Conservation (phyloP, 2,888 invertebrate species). For the Tromatobia lineatoria region DNA sequence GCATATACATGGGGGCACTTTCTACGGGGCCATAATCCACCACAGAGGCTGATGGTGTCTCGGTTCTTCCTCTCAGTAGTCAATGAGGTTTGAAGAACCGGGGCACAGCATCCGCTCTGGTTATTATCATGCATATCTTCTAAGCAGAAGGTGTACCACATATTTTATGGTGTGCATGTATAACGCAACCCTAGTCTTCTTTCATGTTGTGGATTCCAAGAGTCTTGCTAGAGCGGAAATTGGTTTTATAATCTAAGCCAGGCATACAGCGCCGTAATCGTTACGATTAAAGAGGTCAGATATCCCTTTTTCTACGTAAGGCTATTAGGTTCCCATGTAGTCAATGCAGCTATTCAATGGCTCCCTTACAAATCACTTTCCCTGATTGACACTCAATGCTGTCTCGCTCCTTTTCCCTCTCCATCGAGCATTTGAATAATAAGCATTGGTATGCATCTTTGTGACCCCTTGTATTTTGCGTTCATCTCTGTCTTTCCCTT, state of each 20-base stretch:
- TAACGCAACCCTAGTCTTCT: conserved; percentile 40
- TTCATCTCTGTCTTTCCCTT: conserved; percentile 9
- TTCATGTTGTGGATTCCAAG: conserved; percentile 48
- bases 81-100: conserved; percentile 64
- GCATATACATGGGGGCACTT: conserved; percentile 51
- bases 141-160: conserved; percentile 10
- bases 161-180: conserved; percentile 22
- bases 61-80: conserved; percentile 28
- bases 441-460: conserved; percentile 49
- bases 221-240: conserved; percentile 79
- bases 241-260: conserved; percentile 81
- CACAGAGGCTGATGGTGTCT: neutral
- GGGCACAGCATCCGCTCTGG: conserved; percentile 79
- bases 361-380: conserved; percentile 84
- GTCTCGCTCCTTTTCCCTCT: conserved; percentile 55
- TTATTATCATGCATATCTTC: conserved; percentile 75
- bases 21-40: conserved; percentile 32
- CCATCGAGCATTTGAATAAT: conserved; percentile 71
- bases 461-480: conserved; percentile 14
- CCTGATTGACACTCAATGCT: conserved; percentile 84
- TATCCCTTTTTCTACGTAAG: conserved; percentile 17
- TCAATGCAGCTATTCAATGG: conserved; percentile 61
- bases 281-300: conserved; percentile 63
- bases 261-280: conserved; percentile 66
- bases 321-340: conserved; percentile 59